These are phyloP conservation scores for Drosophila niveifrons DNA, from an alignment of 2,888 invertebrate genomes.

Conservation along the genomic window DNA sequence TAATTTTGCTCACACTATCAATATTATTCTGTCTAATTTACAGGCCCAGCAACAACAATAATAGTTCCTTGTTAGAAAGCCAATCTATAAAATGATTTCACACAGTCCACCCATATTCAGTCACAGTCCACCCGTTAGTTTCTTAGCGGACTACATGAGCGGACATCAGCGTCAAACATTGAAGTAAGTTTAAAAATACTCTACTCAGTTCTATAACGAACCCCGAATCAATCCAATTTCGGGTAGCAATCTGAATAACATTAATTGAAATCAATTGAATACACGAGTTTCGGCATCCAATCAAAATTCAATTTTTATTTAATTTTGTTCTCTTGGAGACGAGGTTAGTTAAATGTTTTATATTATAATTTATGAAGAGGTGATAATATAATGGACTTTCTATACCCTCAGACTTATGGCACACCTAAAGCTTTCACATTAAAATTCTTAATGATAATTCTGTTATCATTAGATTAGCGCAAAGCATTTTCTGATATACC, in stretches of 20 bases:
- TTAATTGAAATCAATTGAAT: conserved; percentile 65
- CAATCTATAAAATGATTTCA: conserved; percentile 87
- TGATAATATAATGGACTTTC: conserved; percentile 10
- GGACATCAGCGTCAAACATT: conserved; percentile 82
- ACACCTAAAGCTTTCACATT: conserved; percentile 28
- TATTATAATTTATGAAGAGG: neutral
- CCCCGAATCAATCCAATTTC: conserved; percentile 21
- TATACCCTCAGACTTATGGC: conserved; percentile 6
- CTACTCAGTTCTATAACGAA: conserved; percentile 32
- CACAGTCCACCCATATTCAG: conserved; percentile 90
- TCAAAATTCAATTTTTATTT: conserved; percentile 47
- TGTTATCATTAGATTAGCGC: conserved; percentile 51
- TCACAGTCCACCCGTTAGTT: conserved; percentile 89
- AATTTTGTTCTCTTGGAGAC: neutral
- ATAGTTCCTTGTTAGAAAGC: conserved; percentile 71
- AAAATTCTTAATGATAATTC: conserved; percentile 29
- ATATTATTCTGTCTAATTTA: conserved; percentile 46
- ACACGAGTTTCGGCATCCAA: conserved; percentile 59
- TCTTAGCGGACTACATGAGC: conserved; percentile 88
- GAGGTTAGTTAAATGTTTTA: neutral
- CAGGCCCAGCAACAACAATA: conserved; percentile 58
- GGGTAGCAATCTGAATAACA: conserved; percentile 25
- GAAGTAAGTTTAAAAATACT: conserved; percentile 80
- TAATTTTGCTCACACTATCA: conserved; percentile 43
- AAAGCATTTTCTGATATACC: conserved; percentile 42